Base-by-base conservation (phyloP, 2,113 vertebrate species). In the Ranitomeya variabilis region DNA sequence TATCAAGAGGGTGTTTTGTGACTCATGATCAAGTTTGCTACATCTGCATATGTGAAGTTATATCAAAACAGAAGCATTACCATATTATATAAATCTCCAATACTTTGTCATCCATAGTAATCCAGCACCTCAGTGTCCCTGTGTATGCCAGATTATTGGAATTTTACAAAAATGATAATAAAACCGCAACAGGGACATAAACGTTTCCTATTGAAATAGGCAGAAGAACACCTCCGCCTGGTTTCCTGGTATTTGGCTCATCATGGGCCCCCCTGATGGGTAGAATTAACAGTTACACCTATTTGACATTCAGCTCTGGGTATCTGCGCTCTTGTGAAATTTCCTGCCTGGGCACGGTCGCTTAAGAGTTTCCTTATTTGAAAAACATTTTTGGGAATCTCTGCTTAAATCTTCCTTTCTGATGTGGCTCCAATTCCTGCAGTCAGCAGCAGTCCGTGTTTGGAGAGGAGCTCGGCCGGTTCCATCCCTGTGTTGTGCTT, bases 371-470 rank as follows among this genome's bases (percentile, higher is more conserved):
- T 23, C 37, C 85, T 76, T 74, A 76, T 82, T 83, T 88, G 80
- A 83, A 88, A 88, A 88, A 84, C 69, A 88, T 83, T 83, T 88
- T 76, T 66, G 67, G 80, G 87, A 84, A 84, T 81, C 79, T 87
- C 80, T 31, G n/a, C 59, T 83, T 76, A 64, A 88, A 83, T 77
- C 69, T 83, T 51, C 69, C 55, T 74, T 55, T 83, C 54, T 88
- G 69, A 83, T 84, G 71, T 84, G 5, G 57, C 52, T 73, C 87
- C 87, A 83, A 19, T 83, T 84, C 37, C 82, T 82, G 67, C 71
- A 83, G 87, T 84, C 80, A 83, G 87, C 80, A 78, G 87, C 69
- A 57, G 19, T 45, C 37, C 54, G 69, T 77, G 87, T 88, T 88
- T 83, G 80, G 59, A 83, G 80, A 83, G 69, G 67, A 52, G 69